Percentiles rank a stretch among this genome's conserved stretches.
Conservation (phyloP, 2,888 invertebrate species). For the Tetheella fluctuosa region DNA sequence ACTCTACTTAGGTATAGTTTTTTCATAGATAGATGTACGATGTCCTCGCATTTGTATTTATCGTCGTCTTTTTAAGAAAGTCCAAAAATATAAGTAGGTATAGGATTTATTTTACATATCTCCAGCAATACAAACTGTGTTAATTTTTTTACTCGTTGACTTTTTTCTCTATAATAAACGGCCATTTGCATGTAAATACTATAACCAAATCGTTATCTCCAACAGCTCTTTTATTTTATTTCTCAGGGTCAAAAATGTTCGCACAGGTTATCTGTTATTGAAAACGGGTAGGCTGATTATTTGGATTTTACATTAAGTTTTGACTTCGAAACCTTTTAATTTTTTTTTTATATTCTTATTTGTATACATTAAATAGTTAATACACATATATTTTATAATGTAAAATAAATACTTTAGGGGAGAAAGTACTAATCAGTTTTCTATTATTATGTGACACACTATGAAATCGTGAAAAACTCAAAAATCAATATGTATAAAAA, state of each 20-base stretch:
- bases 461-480: no score
- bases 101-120: slow-evolving; percentile 25
- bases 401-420: no score
- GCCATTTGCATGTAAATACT: slow-evolving; percentile 62
- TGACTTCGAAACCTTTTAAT: neutral
- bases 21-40: neutral
- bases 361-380: no score
- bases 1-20: neutral
- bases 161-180: slow-evolving; percentile 49
- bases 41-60: neutral
- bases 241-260: slow-evolving; percentile 33
- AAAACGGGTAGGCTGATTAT: slow-evolving; percentile 24
- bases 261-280: slow-evolving; percentile 27
- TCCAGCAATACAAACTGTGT: slow-evolving; percentile 33
- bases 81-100: no score
- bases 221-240: slow-evolving; percentile 35
- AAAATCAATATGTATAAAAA: no score
- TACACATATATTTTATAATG: no score
- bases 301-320: slow-evolving; percentile 26
- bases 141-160: slow-evolving; percentile 43
- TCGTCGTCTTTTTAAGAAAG: neutral
- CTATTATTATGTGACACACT: no score
- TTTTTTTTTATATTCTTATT: neutral
- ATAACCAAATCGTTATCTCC: slow-evolving; percentile 43
- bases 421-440: no score